These are phyloP conservation scores for Nymphalis io DNA, from an alignment of 1,140 invertebrate species.

Conservation along the genomic window DNA sequence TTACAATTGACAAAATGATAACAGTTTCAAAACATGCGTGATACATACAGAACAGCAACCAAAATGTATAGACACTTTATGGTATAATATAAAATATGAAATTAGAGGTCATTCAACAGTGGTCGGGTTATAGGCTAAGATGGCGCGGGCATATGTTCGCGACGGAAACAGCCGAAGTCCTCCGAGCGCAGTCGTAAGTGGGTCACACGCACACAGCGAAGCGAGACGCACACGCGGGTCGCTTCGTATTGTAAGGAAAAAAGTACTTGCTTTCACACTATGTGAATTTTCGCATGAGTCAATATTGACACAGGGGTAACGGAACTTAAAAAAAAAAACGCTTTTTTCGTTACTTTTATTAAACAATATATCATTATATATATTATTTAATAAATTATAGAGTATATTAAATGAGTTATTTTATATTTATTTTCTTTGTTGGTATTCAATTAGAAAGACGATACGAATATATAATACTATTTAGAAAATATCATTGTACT, in stretches of 20 bases:
- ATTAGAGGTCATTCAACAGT: conserved; percentile 53
- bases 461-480: no score
- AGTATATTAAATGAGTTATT: background rate
- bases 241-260: conserved; percentile 51
- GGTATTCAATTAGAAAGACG: background rate
- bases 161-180: conserved; percentile 62
- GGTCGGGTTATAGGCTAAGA: conserved; percentile 51
- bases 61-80: conserved; percentile 14
- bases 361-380: background rate
- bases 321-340: background rate
- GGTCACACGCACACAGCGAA: conserved; percentile 64
- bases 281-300: conserved; percentile 44
- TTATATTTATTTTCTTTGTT: background rate
- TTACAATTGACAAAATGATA: conserved; percentile 46
- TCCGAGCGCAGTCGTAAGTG: conserved; percentile 64
- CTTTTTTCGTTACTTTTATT: background rate
- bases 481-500: conserved; percentile 12
- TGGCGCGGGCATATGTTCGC: conserved; percentile 47
- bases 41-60: conserved; percentile 6
- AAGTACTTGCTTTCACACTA: conserved; percentile 64
- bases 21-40: conserved; percentile 44
- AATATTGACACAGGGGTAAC: conserved; percentile 13
- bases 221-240: conserved; percentile 38
- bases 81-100: background rate
- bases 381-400: background rate